Evolutionary conservation across 2,797 vertebrate species (phyloP).

Genomic region (Adrianichthys oophorus): DNA sequence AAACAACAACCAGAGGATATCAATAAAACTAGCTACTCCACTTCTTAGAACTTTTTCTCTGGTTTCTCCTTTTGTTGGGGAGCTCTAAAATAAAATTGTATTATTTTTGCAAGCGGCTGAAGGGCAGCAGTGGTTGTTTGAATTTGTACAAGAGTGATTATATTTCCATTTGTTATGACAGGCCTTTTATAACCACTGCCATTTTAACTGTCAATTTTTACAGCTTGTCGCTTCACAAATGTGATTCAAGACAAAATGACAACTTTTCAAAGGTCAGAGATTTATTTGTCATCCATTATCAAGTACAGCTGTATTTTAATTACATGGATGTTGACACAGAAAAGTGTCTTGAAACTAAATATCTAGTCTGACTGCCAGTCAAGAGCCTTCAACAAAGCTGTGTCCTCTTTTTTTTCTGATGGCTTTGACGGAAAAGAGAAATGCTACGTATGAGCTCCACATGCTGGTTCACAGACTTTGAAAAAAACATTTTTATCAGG

Average conservation of each 20-base stretch:
- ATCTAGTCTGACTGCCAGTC: constrained; percentile 1
- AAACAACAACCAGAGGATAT: constrained; percentile 10
- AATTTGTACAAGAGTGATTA: constrained; percentile 10
- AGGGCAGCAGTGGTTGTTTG: constrained; percentile 9
- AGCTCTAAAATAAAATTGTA: constrained; percentile 3
- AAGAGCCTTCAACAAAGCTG: neutral
- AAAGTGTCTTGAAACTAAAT: neutral
- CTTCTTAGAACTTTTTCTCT: neutral
- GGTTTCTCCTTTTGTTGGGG: neutral
- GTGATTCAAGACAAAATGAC: neutral
- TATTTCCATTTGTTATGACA: constrained; percentile 19
- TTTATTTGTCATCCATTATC: constrained; percentile 9
- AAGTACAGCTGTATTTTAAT: neutral
- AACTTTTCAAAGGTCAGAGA: neutral
- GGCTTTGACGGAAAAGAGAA: neutral
- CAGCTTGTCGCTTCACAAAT: neutral
- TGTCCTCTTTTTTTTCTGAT: neutral
- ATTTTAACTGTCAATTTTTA: constrained; percentile 22
- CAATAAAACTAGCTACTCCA: neutral
- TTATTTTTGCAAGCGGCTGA: constrained; percentile 10
- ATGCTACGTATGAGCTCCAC: neutral
- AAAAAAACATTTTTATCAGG: neutral
- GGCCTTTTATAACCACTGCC: neutral
- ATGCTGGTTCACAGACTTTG: neutral
- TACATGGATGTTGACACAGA: neutral